Percentiles rank a stretch among this genome's conserved stretches.
Evolutionary conservation across 1,140 invertebrate species (phyloP).

Genomic region (Diprion similis): DNA sequence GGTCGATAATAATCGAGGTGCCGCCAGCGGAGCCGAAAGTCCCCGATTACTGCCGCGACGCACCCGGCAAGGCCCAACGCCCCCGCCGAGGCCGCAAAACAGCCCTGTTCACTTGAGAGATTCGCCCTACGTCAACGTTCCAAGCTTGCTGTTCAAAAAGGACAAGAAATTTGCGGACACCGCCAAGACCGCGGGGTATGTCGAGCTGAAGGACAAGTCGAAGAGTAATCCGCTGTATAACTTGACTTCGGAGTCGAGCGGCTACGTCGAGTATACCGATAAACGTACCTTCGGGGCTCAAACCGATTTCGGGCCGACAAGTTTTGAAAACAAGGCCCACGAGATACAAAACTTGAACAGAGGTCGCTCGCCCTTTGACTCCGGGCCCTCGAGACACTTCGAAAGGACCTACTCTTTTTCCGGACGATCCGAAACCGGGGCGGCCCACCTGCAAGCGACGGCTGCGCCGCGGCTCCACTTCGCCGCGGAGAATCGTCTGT

Average conservation of each 20-base stretch:
- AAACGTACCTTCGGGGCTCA: conserved; percentile 37
- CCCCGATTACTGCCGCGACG: conserved; percentile 71
- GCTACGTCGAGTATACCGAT: conserved; percentile 56
- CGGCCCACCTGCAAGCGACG: conserved; percentile 31
- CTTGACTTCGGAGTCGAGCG: conserved; percentile 55
- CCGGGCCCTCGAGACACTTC: conserved; percentile 38
- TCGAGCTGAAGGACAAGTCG: conserved; percentile 45
- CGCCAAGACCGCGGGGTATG: conserved; percentile 49
- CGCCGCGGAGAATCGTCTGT: conserved; percentile 31
- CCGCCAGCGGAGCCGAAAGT: conserved; percentile 65
- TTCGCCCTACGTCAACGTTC: conserved; percentile 61
- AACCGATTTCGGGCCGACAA: conserved; percentile 36
- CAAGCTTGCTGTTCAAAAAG: conserved; percentile 56
- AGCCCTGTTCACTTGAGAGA: conserved; percentile 38
- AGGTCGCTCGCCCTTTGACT: conserved; percentile 40
- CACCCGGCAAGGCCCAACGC: conserved; percentile 64
- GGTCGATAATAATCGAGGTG: conserved; percentile 5
- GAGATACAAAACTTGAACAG: conserved; percentile 31
- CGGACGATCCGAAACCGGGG: conserved; percentile 14
- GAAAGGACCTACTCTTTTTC: conserved; percentile 46
- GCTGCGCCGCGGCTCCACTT: conserved; percentile 36
- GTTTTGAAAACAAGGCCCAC: conserved; percentile 33
- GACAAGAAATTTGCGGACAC: conserved; percentile 50
- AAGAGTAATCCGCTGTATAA: conserved; percentile 48
- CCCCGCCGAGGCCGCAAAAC: conserved; percentile 59